These are phyloP conservation scores for Anas bahamensis DNA, from an alignment of 2,797 vertebrate species.

Conservation along the genomic window DNA sequence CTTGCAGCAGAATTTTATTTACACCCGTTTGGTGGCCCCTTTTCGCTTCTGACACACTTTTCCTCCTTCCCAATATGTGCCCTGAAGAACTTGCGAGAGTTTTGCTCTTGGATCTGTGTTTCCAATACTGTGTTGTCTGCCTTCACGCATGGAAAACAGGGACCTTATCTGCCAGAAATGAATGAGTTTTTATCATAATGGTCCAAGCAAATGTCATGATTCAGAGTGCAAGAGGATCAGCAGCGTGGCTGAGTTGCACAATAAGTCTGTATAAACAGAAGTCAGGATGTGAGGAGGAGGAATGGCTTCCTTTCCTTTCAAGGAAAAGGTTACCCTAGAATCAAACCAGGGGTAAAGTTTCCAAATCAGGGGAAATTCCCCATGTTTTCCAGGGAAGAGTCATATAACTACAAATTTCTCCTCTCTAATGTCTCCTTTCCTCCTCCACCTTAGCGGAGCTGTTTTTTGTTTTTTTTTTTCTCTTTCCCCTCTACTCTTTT, in stretches of 20 bases:
- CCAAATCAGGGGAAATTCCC: not conserved
- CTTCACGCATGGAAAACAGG: conserved; percentile 4
- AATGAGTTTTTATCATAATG: not conserved
- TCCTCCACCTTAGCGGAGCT: not conserved
- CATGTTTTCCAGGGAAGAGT: not conserved
- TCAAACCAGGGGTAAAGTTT: not conserved
- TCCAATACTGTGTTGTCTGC: not conserved
- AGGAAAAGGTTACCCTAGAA: not conserved
- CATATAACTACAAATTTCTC: not conserved
- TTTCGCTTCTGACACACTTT: not conserved
- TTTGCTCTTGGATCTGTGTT: not conserved
- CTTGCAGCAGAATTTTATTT: not conserved
- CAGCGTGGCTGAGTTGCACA: not conserved
- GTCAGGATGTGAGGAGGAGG: not conserved
- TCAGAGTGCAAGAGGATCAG: not conserved
- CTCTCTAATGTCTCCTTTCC: not conserved
- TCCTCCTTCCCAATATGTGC: not conserved
- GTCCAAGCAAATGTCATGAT: conserved; percentile 41
- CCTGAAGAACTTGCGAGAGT: not conserved
- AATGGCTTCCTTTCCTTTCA: not conserved
- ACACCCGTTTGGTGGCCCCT: not conserved
- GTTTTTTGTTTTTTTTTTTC: not conserved
- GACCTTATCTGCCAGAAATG: conserved; percentile 20
- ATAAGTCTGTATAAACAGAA: conserved; percentile 10
- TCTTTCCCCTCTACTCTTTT: not conserved